Evolutionary conservation across 2,888 invertebrate species (phyloP), one percentile per base, ranked within the genome.

Genomic region (Xestia ashworthii): DNA sequence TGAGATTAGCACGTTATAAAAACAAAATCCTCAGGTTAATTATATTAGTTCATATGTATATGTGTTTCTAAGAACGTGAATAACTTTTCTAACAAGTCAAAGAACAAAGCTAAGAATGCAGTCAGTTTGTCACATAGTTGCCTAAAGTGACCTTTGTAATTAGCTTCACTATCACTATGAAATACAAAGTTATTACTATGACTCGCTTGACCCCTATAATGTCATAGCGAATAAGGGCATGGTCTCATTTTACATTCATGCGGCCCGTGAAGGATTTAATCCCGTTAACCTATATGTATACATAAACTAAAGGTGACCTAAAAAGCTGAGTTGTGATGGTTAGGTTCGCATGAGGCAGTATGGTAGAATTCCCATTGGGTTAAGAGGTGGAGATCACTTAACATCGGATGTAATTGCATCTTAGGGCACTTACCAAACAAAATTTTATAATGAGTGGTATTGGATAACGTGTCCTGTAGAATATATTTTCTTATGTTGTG

Each of bases 301-400:
- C 44, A 73, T 72, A 73, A 4, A 55, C 16, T 41, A 25, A 14
- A 32, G 16, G 12, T n/a, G 32, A 12, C 16, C 12, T 46, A 38
- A 38, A 19, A 55, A 55, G 16, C 25, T 22, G 25, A 53, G 12
- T 60, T 46, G n/a, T n/a, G n/a, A 46, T 32, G 19, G 22, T n/a
- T 16, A 22, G 48, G 22, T 78, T n/a, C 14, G 4, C 12, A 22
- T 16, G 50, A 41, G 25, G n/a, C 44, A n/a, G n/a, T 64, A 41
- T n/a, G n/a, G 46, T 22, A 41, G 14, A 55, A 69, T 48, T n/a
- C 70, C 64, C 38, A 48, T 41, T 48, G 14, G 64, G 22, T 46
- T 25, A 16, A 48, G 55, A 0, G 70, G 78, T 19, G 46, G 22
- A 44, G 38, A 67, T 58, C 50, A 80, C 50, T 72, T 72, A 72